These are phyloP conservation scores for Haplotaxodon microlepis DNA, from an alignment of 2,113 vertebrate genomes.

Conservation along the genomic window DNA sequence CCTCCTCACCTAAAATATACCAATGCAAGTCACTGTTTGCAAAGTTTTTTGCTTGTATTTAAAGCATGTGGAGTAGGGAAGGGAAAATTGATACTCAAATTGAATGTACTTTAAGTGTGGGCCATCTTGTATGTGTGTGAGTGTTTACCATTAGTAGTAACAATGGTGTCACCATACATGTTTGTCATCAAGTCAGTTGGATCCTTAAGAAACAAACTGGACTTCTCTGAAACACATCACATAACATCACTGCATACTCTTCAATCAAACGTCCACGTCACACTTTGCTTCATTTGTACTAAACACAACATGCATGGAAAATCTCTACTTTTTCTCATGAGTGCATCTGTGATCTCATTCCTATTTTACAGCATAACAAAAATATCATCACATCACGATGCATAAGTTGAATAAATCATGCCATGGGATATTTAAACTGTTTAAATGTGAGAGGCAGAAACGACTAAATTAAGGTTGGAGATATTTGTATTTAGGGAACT, in stretches of 20 bases:
- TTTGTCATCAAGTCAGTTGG: constrained; percentile 64
- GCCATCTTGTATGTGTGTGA: neutral
- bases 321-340: neutral
- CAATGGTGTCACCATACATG: constrained; percentile 60
- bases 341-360: neutral
- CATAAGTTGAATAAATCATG: neutral
- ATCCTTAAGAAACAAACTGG: constrained; percentile 35
- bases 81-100: neutral
- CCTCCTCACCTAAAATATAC: neutral
- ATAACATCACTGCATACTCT: neutral
- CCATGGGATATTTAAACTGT: neutral
- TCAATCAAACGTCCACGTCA: neutral
- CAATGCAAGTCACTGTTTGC: neutral
- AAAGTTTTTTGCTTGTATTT: neutral
- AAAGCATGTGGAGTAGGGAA: neutral
- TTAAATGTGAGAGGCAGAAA: neutral
- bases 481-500: neutral
- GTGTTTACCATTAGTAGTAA: constrained; percentile 60
- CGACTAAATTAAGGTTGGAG: neutral
- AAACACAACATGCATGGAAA: neutral
- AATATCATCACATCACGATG: neutral
- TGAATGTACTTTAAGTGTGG: neutral
- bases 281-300: neutral
- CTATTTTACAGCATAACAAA: neutral
- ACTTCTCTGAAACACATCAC: constrained; percentile 19